Evolutionary conservation across 2,113 vertebrate genomes (phyloP).

Genomic region (Anhinga anhinga): DNA sequence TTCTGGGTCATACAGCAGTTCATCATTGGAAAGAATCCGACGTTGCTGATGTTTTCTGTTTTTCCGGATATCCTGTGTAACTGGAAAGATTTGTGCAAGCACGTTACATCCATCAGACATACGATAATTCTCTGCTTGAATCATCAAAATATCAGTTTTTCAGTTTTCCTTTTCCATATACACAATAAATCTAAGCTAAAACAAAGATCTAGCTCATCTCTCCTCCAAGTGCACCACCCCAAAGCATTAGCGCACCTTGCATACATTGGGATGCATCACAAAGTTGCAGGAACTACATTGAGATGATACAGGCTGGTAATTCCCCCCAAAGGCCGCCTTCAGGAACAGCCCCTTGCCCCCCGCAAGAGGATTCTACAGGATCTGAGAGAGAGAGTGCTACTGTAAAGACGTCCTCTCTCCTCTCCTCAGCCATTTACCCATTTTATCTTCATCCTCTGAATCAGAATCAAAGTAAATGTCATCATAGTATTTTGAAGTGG

Average conservation of each 20-base stretch:
- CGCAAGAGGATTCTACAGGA: background rate
- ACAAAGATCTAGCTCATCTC: background rate
- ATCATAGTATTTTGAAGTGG: conserved; percentile 79
- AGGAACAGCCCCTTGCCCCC: background rate
- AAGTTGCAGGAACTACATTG: background rate
- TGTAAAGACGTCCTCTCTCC: background rate
- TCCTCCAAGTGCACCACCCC: background rate
- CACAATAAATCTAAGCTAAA: background rate
- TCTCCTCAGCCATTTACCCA: conserved; percentile 39
- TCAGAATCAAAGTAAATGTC: conserved; percentile 92
- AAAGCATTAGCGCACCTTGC: background rate
- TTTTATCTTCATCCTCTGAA: conserved; percentile 88
- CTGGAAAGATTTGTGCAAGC: conserved; percentile 42
- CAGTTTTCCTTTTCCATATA: background rate
- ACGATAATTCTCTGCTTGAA: background rate
- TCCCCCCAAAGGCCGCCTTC: background rate
- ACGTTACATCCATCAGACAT: background rate
- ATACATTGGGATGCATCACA: background rate
- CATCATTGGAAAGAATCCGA: conserved; percentile 86
- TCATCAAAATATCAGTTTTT: background rate
- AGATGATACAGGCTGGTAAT: background rate
- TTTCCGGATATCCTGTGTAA: conserved; percentile 63
- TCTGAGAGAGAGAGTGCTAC: background rate
- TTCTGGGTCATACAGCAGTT: conserved; percentile 93
- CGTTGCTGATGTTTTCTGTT: conserved; percentile 74